Evolutionary conservation across 2,888 invertebrate species (phyloP), one percentile per base, ranked within the genome.

Genomic region (Melikaiella ostensackeni): DNA sequence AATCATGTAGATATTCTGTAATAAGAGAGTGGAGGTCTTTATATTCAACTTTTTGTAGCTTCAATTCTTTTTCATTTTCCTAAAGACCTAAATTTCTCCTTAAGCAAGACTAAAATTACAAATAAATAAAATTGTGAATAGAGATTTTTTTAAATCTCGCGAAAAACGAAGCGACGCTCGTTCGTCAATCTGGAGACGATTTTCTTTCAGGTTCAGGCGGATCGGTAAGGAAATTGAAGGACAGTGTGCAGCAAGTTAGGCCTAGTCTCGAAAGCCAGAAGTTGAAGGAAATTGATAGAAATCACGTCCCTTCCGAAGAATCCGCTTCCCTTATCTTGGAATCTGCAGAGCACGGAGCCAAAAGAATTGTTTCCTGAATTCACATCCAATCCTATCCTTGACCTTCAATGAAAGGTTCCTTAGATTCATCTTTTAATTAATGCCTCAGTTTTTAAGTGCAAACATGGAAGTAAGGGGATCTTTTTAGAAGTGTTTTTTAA

Each of bases 1-100:
- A 77, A 78, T 81, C 75, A 75, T 76, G 73, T 80, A 80, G 77
- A 74, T 73, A 75, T 70, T 55, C 46, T 75, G 75, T 38, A 81
- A 82, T 82, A 82, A 82, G 77, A 82, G 75, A 78, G 78, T 77
- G 55, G 42, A 77, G 80, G 74, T 75, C 77, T 78, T 80, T 79
- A 75, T 82, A 81, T 75, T 80, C 80, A 74, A 66, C 21, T 78
- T 61, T 11, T 5, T 63, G 46, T 30, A 55, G 57, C 42, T 59
- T 75, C 24, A n/a, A 62, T 77, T 79, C 75, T 61, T 75, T 79
- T 59, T 19, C 19, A 21, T 62, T 24, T 11, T 35, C 38, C 11
- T 38, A 57, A 66, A 35, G 66, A 73, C 57, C 70, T 8, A 30
- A 30, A 70, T 80, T 75, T 77, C 13, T 16, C 19, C 55, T 74